These are phyloP conservation scores for Thaumetopoea pityocampa DNA, from an alignment of 1,140 invertebrate species.

Conservation along the genomic window DNA sequence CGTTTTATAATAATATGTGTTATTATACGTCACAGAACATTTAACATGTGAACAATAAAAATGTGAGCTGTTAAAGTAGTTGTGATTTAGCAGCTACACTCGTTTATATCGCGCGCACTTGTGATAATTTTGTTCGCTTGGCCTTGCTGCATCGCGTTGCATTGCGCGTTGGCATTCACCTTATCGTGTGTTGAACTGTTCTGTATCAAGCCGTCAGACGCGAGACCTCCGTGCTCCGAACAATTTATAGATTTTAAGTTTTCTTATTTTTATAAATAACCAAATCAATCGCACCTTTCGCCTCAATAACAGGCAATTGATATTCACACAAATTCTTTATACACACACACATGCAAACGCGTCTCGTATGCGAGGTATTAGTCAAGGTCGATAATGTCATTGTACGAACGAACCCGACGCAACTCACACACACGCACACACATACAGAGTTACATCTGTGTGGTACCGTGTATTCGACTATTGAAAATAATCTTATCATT, in stretches of 20 bases:
- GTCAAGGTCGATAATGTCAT: conserved; percentile 74
- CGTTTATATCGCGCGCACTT: conserved; percentile 14
- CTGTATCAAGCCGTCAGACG: conserved; percentile 47
- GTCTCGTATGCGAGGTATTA: conserved; percentile 65
- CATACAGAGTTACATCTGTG: conserved; percentile 30
- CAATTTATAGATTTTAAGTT: conserved; percentile 22
- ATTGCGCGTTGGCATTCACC: conserved; percentile 51
- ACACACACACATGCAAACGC: conserved; percentile 37
- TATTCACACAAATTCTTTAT: conserved; percentile 41
- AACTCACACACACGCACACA: conserved; percentile 48
- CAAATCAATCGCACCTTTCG: conserved; percentile 1
- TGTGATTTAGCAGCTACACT: conserved; percentile 15
- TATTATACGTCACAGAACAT: no score
- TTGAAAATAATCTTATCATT: conserved; percentile 74
- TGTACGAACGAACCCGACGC: conserved; percentile 56
- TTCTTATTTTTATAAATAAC: conserved; percentile 27
- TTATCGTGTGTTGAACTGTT: conserved; percentile 73
- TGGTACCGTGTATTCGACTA: conserved; percentile 44
- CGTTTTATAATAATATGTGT: no score
- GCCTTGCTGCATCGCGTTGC: conserved; percentile 59
- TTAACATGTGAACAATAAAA: not conserved
- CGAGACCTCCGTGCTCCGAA: conserved; percentile 28
- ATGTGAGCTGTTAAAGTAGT: not conserved
- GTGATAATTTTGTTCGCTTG: conserved; percentile 39
- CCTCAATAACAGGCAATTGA: conserved; percentile 24